A percentile compares a stretch with the other conserved stretches of the same genome.
These are phyloP conservation scores for Taxidea taxus DNA, from an alignment of 2,113 vertebrate species.

Conservation along the genomic window DNA sequence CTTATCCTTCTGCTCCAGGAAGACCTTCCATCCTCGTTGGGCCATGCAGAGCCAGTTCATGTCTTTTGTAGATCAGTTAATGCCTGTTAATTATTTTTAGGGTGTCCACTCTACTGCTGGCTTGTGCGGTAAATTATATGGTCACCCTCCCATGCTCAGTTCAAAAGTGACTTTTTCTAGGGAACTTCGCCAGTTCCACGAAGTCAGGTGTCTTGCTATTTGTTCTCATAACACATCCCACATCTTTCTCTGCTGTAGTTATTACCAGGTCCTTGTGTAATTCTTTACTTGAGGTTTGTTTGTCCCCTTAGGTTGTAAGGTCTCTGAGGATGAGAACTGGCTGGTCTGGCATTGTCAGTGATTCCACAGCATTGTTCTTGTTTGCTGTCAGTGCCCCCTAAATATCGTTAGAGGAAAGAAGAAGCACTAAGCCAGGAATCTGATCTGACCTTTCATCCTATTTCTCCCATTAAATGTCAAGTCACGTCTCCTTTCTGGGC, in stretches of 20 bases:
- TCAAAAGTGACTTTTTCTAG: neutral
- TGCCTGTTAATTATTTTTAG: neutral
- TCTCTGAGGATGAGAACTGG: neutral
- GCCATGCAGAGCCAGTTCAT: neutral
- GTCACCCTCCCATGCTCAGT: neutral
- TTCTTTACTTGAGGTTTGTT: neutral
- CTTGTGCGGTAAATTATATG: neutral
- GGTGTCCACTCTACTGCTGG: neutral
- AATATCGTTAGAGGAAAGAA: neutral
- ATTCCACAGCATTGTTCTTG: rapidly evolving
- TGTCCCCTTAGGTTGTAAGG: neutral
- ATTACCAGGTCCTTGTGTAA: neutral
- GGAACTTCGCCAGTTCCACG: neutral
- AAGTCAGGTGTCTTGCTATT: neutral
- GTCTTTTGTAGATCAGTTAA: neutral
- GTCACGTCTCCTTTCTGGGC: neutral
- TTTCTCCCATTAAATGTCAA: neutral
- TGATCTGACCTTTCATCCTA: rapidly evolving
- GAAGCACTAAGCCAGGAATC: neutral
- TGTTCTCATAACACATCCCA: neutral
- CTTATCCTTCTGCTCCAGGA: neutral
- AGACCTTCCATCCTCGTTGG: neutral
- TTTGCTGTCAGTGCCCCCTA: no score
- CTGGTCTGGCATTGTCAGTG: neutral
- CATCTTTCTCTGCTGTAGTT: neutral